phyloP scores from a whole-genome alignment of 2,797 vertebrate genomes.

The Sebastes jordani region DNA sequence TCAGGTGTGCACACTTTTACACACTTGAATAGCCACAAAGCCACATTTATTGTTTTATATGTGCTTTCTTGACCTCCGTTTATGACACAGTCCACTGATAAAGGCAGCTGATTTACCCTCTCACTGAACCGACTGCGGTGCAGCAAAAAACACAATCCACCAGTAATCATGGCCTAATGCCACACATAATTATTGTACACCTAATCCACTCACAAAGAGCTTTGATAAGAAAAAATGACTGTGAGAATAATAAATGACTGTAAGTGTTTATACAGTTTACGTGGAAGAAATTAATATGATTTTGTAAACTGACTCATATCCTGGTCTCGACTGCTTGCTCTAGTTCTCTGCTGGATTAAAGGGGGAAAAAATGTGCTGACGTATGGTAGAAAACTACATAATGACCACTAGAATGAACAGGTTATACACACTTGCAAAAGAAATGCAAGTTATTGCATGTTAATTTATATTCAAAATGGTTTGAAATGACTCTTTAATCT shows the following conservation, averaged over 20 bases:
- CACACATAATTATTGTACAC: slow-evolving; percentile 74
- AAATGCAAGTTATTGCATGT: background rate
- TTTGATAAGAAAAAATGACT: slow-evolving; percentile 78
- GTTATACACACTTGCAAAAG: background rate
- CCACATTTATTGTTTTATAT: background rate
- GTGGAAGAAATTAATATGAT: slow-evolving; percentile 69
- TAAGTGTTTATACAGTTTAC: slow-evolving; percentile 63
- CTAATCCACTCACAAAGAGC: slow-evolving; percentile 78
- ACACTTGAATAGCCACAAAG: background rate
- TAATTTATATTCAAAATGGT: background rate
- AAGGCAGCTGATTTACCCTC: slow-evolving; percentile 13
- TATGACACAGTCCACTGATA: background rate
- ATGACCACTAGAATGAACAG: background rate
- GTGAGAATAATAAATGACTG: slow-evolving; percentile 71
- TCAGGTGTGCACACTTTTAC: background rate
- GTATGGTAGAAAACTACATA: background rate
- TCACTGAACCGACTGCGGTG: slow-evolving; percentile 16
- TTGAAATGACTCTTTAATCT: background rate
- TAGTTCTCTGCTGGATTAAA: slow-evolving; percentile 23
- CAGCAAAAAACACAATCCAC: slow-evolving; percentile 65
- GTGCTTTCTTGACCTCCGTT: background rate
- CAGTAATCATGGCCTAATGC: slow-evolving; percentile 72
- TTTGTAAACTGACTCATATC: slow-evolving; percentile 77
- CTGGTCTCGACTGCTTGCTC: slow-evolving; percentile 32
- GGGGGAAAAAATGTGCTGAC: background rate